Evolutionary conservation across 2,888 invertebrate species (phyloP).

Genomic region (Itoplectis maculator): DNA sequence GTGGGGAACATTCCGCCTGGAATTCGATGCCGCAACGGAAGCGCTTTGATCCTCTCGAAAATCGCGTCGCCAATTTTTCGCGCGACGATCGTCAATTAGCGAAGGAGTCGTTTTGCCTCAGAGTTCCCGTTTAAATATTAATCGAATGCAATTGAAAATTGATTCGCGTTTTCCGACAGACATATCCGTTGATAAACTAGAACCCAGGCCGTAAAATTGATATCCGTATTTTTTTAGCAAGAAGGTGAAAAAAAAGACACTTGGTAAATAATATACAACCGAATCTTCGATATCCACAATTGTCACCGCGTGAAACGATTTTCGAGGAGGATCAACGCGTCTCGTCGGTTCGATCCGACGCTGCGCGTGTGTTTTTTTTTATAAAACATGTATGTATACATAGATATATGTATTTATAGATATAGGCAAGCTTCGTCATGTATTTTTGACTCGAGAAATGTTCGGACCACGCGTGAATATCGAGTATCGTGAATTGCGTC

Average conservation of each 20-base stretch:
- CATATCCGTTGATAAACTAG: neutral
- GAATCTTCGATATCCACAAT: neutral
- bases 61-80: no score
- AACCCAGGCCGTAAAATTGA: neutral
- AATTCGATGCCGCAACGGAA: neutral
- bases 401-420: slow-evolving; percentile 65
- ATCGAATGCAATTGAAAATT: slow-evolving; percentile 4
- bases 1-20: neutral
- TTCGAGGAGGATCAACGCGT: neutral
- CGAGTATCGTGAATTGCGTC: slow-evolving; percentile 68
- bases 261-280: neutral
- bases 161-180: neutral
- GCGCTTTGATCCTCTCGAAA: neutral
- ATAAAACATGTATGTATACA: slow-evolving; percentile 32
- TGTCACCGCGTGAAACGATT: neutral
- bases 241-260: neutral
- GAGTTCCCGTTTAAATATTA: neutral
- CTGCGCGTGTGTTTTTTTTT: neutral
- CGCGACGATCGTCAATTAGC: neutral
- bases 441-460: slow-evolving; percentile 79
- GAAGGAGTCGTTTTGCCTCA: neutral
- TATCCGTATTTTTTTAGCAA: neutral
- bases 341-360: slow-evolving; percentile 3
- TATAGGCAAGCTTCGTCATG: slow-evolving; percentile 78
- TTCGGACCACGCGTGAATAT: slow-evolving; percentile 73